Evolutionary conservation across 1,140 invertebrate genomes (phyloP).

Genomic region (Drosophila sp.): DNA sequence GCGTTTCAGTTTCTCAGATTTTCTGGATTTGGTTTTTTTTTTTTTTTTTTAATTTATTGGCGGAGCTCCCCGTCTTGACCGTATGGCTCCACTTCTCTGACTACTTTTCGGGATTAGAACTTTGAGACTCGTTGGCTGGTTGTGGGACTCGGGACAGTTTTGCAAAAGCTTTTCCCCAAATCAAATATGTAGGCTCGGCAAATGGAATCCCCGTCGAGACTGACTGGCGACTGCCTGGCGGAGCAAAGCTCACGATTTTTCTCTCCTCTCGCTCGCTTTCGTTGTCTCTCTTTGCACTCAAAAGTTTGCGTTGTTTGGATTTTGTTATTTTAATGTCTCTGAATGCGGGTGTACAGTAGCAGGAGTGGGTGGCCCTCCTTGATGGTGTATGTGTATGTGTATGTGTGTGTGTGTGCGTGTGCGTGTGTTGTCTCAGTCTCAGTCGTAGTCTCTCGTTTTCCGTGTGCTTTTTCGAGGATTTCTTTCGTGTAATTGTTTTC

Average conservation of each 20-base stretch:
- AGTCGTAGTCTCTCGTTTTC: constrained; percentile 41
- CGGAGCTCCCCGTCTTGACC: constrained; percentile 77
- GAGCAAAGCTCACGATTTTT: constrained; percentile 30
- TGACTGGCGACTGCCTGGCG: constrained; percentile 63
- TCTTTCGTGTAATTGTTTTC: constrained; percentile 79
- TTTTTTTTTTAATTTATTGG: constrained; percentile 25
- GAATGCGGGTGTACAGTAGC: constrained; percentile 32
- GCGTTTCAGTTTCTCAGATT: constrained; percentile 37
- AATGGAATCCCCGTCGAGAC: constrained; percentile 45
- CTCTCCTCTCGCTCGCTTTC: constrained; percentile 8
- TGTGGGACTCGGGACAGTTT: constrained; percentile 45
- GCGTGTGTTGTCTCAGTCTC: constrained; percentile 35
- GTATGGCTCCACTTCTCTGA: constrained; percentile 81
- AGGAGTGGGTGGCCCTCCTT: neutral
- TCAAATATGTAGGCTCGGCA: constrained; percentile 56
- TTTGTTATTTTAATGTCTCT: constrained; percentile 74
- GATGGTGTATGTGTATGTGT: neutral
- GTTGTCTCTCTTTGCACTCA: constrained; percentile 67
- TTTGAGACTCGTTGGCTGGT: constrained; percentile 39
- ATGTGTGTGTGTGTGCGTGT: neutral
- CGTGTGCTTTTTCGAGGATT: constrained; percentile 73
- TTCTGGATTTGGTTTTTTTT: constrained; percentile 12
- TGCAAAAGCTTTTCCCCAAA: constrained; percentile 74
- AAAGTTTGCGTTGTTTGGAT: constrained; percentile 79
- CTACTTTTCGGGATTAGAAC: constrained; percentile 59